phyloP scores from a whole-genome alignment of 2,888 invertebrate species.

The Acleris holmiana region DNA sequence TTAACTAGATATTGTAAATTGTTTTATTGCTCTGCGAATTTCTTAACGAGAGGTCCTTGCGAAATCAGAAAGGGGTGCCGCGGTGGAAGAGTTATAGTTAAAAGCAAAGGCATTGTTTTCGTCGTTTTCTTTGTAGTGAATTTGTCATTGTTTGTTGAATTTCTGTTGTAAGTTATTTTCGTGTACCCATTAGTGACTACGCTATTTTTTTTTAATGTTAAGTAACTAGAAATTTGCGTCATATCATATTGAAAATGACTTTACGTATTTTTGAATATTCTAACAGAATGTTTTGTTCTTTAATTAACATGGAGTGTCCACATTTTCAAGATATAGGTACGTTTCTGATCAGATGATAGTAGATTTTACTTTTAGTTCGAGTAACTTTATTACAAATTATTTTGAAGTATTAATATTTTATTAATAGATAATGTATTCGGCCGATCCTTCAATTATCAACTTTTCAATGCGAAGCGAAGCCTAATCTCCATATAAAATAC shows the following conservation, averaged over 20 bases:
- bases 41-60: slow-evolving; percentile 41
- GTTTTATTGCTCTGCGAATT: slow-evolving; percentile 62
- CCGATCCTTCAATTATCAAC: slow-evolving; percentile 29
- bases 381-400: too few relatives aligned
- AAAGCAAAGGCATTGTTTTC: slow-evolving; percentile 18
- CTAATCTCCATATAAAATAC: slow-evolving; percentile 38
- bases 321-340: too few relatives aligned
- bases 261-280: too few relatives aligned
- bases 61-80: slow-evolving; percentile 23
- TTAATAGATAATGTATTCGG: slow-evolving; percentile 12
- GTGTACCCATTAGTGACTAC: background rate
- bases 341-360: too few relatives aligned
- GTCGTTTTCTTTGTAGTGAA: slow-evolving; percentile 8
- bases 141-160: background rate
- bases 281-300: too few relatives aligned
- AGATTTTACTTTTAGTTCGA: too few relatives aligned
- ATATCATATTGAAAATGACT: background rate
- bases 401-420: background rate
- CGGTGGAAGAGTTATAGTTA: slow-evolving; percentile 33
- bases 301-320: too few relatives aligned
- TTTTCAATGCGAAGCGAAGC: slow-evolving; percentile 28
- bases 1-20: slow-evolving; percentile 49
- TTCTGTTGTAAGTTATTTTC: background rate
- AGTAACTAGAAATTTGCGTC: slow-evolving; percentile 1
- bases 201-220: background rate